Percentiles rank a stretch among this genome's conserved stretches.
These are phyloP conservation scores for Caranx ignobilis DNA, from an alignment of 2,113 vertebrate species.

Conservation along the genomic window DNA sequence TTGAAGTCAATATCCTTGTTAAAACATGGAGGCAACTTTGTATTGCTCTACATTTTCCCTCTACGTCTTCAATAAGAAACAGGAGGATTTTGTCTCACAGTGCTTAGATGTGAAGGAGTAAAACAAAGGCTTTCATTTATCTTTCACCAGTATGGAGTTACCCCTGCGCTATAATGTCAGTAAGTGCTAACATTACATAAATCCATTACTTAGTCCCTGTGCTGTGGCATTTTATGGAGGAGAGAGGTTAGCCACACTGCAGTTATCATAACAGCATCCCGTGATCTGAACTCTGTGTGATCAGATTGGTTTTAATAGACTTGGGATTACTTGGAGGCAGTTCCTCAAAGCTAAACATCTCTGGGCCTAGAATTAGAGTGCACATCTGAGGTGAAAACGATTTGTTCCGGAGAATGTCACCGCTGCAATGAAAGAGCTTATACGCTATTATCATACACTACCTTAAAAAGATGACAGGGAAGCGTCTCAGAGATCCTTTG, in stretches of 20 bases:
- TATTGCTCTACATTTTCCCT: conserved; percentile 21
- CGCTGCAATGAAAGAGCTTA: conserved; percentile 74
- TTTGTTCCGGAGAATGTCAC: conserved; percentile 86
- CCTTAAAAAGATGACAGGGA: conserved; percentile 78
- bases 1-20: conserved; percentile 57
- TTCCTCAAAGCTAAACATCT: conserved; percentile 82
- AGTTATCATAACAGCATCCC: conserved; percentile 84
- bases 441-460: conserved; percentile 77
- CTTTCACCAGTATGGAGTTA: conserved; percentile 75
- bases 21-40: conserved; percentile 31
- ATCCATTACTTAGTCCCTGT: conserved; percentile 84
- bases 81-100: conserved; percentile 39
- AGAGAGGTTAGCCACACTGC: conserved; percentile 84
- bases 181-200: conserved; percentile 88
- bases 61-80: conserved; percentile 39
- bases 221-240: conserved; percentile 85
- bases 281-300: conserved; percentile 85
- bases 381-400: conserved; percentile 82
- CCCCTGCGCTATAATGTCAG: conserved; percentile 80
- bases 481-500: conserved; percentile 63
- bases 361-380: conserved; percentile 80
- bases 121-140: conserved; percentile 76
- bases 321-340: conserved; percentile 82
- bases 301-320: conserved; percentile 86
- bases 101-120: conserved; percentile 63